Conservation (phyloP, 2,797 vertebrate genomes). For the Xenopus petersii region DNA sequence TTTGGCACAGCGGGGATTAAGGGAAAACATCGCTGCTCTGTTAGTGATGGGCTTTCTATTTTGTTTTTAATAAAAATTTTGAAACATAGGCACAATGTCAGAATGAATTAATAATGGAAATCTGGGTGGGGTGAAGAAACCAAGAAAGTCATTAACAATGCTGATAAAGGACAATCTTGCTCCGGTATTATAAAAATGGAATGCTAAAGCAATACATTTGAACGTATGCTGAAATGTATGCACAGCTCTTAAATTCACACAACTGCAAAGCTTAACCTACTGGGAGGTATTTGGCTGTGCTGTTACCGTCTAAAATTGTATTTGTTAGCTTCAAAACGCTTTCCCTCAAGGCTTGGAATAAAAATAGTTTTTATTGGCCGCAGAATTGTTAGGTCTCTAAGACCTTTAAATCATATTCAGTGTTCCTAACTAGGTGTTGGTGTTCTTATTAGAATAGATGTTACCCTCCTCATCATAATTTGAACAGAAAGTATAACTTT, state of each 20-base stretch:
- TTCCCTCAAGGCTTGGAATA: constrained; percentile 69
- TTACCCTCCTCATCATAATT: constrained; percentile 12
- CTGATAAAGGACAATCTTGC: constrained; percentile 69
- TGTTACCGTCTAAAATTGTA: constrained; percentile 71
- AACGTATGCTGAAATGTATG: constrained; percentile 61
- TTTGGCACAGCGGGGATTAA: constrained; percentile 72
- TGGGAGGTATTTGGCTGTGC: constrained; percentile 68
- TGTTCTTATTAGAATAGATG: constrained; percentile 34
- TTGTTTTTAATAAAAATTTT: constrained; percentile 83
- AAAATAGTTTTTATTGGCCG: constrained; percentile 72
- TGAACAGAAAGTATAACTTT: no score
- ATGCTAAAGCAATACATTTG: constrained; percentile 69
- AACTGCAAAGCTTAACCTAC: constrained; percentile 71
- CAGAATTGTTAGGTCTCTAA: constrained; percentile 61
- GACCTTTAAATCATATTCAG: constrained; percentile 37
- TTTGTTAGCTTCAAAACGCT: constrained; percentile 74
- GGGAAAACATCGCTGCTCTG: constrained; percentile 71
- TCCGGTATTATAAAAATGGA: constrained; percentile 59
- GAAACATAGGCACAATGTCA: constrained; percentile 73
- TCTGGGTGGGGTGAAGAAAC: constrained; percentile 70
- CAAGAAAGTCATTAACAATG: constrained; percentile 69
- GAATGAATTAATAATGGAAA: constrained; percentile 78
- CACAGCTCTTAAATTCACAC: constrained; percentile 69
- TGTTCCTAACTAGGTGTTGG: constrained; percentile 28
- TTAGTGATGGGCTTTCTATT: constrained; percentile 76